A percentile compares a stretch with the other conserved stretches of the same genome.
phyloP scores from a whole-genome alignment of 1,140 invertebrate species.

The Brachionus paranguensis region DNA sequence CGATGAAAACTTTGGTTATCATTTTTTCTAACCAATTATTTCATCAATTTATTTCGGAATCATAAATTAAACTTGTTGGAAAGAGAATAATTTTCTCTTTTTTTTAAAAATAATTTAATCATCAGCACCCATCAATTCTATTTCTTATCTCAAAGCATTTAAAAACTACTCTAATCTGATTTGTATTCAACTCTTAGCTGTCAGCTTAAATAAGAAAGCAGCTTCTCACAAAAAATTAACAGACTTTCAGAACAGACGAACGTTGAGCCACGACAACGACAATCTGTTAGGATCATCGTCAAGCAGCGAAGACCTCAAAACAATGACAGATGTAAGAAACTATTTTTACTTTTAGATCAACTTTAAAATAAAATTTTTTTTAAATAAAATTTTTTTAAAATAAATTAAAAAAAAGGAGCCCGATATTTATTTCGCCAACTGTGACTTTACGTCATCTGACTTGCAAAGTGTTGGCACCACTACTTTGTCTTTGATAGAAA shows the following conservation, averaged over 20 bases:
- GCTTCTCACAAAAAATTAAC: constrained; percentile 21
- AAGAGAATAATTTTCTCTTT: background rate
- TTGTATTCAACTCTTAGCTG: background rate
- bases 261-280: constrained; percentile 14
- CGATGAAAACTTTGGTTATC: background rate
- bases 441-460: constrained; percentile 25
- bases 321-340: constrained; percentile 39
- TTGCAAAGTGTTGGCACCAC: constrained; percentile 1
- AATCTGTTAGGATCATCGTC: constrained; percentile 9
- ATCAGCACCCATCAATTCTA: background rate
- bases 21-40: constrained; percentile 16
- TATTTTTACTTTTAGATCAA: no score
- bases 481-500: background rate
- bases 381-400: background rate
- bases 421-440: constrained; percentile 31
- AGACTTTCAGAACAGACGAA: constrained; percentile 3
- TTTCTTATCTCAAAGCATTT: background rate
- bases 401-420: background rate
- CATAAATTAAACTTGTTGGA: constrained; percentile 9
- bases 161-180: background rate
- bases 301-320: constrained; percentile 38
- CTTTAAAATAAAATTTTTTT: background rate
- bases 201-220: background rate
- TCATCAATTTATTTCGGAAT: background rate
- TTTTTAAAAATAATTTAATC: background rate